Evolutionary conservation across 1,140 invertebrate species (phyloP).

Genomic region (Brachionus sp.): DNA sequence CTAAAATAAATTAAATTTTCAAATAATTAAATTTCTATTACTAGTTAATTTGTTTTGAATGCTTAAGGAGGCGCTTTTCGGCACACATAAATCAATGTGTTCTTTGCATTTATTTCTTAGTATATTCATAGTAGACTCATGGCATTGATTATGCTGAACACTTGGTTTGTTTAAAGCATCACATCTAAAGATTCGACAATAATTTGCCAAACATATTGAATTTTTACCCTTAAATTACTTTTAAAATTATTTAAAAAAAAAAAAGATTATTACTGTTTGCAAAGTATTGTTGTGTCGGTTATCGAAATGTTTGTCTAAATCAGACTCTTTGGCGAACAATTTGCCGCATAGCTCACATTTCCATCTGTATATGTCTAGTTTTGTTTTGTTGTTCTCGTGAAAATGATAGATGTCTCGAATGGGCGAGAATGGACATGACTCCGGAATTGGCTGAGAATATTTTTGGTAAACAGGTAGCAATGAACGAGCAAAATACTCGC

Average conservation of each 20-base stretch:
- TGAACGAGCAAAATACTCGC: slow-evolving; percentile 14
- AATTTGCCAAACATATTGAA: slow-evolving; percentile 22
- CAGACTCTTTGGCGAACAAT: neutral
- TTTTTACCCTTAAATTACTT: neutral
- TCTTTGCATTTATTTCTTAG: neutral
- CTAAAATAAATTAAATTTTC: neutral
- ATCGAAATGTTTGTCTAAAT: slow-evolving; percentile 39
- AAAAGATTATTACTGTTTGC: neutral
- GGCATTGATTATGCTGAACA: neutral
- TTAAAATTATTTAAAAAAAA: neutral
- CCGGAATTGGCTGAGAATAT: slow-evolving; percentile 4
- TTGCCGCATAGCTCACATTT: slow-evolving; percentile 35
- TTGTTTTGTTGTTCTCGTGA: slow-evolving; percentile 43
- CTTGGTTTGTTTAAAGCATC: neutral
- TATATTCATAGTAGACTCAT: slow-evolving; percentile 16
- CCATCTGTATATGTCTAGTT: slow-evolving; percentile 28
- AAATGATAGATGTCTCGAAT: slow-evolving; percentile 1
- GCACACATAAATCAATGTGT: slow-evolving; percentile 5
- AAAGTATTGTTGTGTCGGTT: slow-evolving; percentile 10
- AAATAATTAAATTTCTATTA: neutral
- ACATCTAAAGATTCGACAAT: slow-evolving; percentile 44
- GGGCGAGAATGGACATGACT: slow-evolving; percentile 8
- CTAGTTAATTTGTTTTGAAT: slow-evolving; percentile 4
- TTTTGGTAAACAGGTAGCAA: slow-evolving; percentile 10
- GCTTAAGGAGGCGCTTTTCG: neutral